These are phyloP conservation scores for Sebastes matsubarae DNA, from an alignment of 2,797 vertebrate genomes.

Conservation along the genomic window DNA sequence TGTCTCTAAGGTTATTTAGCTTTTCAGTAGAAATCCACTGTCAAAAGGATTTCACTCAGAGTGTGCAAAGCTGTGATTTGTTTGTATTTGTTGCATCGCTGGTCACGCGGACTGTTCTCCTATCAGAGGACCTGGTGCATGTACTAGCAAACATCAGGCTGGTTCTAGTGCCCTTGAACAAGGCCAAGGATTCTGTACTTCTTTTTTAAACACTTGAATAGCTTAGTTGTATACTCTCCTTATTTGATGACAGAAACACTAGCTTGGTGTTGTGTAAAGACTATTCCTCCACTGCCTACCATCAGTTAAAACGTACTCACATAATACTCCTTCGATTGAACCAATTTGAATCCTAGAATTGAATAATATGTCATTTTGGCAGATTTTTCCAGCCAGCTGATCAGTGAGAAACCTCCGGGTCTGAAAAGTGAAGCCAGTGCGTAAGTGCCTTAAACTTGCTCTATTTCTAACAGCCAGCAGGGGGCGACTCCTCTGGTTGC, in stretches of 20 bases:
- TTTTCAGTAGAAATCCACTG: conserved; percentile 43
- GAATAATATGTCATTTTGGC: not conserved
- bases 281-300: not conserved
- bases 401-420: too few species aligned
- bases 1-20: conserved; percentile 59
- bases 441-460: too few species aligned
- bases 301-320: not conserved
- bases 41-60: conserved; percentile 51
- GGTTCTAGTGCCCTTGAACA: conserved; percentile 43
- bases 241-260: too few species aligned
- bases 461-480: too few species aligned
- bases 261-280: not conserved
- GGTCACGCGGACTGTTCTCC: conserved; percentile 19
- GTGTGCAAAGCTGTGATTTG: conserved; percentile 43
- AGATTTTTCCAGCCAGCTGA: not conserved
- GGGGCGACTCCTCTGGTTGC: too few species aligned
- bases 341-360: not conserved
- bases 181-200: not conserved
- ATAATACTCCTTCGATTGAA: not conserved
- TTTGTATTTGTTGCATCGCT: conserved; percentile 51
- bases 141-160: conserved; percentile 15
- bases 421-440: too few species aligned
- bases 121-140: conserved; percentile 5
- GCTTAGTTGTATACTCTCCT: not conserved
- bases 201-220: not conserved